Evolutionary conservation across 2,888 invertebrate genomes (phyloP).

Genomic region (Leptarthrus brevirostris): DNA sequence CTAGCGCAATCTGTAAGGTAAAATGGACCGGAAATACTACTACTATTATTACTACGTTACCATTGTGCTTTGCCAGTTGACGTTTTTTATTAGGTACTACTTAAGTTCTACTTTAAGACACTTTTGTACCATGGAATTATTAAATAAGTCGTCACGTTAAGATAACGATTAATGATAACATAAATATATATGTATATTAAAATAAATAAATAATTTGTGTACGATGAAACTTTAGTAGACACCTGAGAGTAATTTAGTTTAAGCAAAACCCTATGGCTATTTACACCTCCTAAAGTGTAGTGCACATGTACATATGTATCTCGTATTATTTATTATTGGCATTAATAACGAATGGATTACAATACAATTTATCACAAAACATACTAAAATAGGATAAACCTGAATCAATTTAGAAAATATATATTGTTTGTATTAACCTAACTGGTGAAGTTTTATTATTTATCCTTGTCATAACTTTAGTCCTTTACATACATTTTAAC

Average conservation of each 20-base stretch:
- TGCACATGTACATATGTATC: constrained; percentile 39
- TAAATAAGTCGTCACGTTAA: constrained; percentile 30
- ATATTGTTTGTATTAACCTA: constrained; percentile 46
- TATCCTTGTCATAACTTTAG: no score
- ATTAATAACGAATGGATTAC: constrained; percentile 16
- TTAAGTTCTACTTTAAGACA: constrained; percentile 40
- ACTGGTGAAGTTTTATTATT: no score
- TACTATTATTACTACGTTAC: constrained; percentile 28
- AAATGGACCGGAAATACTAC: no score
- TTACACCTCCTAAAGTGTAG: constrained; percentile 34
- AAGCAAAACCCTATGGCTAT: not conserved
- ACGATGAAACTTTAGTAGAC: constrained; percentile 1
- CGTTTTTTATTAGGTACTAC: constrained; percentile 11
- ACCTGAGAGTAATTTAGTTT: constrained; percentile 19
- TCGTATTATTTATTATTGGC: constrained; percentile 38
- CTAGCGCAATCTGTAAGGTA: no score
- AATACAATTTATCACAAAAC: constrained; percentile 32
- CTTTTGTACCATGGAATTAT: constrained; percentile 40
- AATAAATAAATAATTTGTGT: not conserved
- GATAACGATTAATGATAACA: constrained; percentile 13
- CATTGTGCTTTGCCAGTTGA: constrained; percentile 41
- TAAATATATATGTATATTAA: constrained; percentile 5
- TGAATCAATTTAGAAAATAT: constrained; percentile 44
- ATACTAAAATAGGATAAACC: constrained; percentile 40
- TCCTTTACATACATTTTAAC: no score